Evolutionary conservation across 2,797 vertebrate species (phyloP).

Genomic region (Falco cherrug): DNA sequence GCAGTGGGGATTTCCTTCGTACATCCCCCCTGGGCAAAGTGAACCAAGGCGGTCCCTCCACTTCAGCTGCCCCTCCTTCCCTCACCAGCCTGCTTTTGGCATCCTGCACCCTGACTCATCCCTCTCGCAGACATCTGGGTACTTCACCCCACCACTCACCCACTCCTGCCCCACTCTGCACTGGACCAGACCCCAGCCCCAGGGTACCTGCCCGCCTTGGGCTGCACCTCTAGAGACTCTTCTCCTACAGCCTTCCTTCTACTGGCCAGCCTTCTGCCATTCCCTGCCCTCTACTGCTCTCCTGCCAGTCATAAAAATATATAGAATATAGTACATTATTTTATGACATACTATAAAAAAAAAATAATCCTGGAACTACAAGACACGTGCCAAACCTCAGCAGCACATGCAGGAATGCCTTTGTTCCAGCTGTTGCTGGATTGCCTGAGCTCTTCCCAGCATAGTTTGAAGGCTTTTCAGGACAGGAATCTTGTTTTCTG

Average conservation of each 20-base stretch:
- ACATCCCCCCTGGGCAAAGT: not conserved
- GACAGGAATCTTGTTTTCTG: not conserved
- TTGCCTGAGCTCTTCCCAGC: not conserved
- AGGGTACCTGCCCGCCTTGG: not conserved
- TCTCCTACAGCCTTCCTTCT: not conserved
- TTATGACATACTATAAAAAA: constrained; percentile 44
- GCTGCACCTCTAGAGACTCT: not conserved
- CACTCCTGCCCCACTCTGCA: rapidly evolving
- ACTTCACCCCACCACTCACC: not conserved
- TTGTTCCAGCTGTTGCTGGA: constrained; percentile 28
- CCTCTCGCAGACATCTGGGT: not conserved
- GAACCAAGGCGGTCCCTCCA: rapidly evolving
- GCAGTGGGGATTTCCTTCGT: not conserved
- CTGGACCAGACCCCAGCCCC: not conserved
- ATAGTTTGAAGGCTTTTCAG: not conserved
- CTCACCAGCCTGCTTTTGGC: not conserved
- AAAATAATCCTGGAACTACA: not conserved
- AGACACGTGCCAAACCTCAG: constrained; percentile 55
- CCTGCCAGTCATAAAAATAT: constrained; percentile 40
- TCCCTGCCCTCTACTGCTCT: constrained; percentile 49
- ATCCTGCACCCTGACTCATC: not conserved
- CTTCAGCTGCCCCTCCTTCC: not conserved
- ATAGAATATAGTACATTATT: constrained; percentile 64
- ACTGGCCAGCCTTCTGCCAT: not conserved
- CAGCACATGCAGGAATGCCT: constrained; percentile 51